Evolutionary conservation across 2,113 vertebrate species (phyloP).

Genomic region (Rhagologus leucostigma): DNA sequence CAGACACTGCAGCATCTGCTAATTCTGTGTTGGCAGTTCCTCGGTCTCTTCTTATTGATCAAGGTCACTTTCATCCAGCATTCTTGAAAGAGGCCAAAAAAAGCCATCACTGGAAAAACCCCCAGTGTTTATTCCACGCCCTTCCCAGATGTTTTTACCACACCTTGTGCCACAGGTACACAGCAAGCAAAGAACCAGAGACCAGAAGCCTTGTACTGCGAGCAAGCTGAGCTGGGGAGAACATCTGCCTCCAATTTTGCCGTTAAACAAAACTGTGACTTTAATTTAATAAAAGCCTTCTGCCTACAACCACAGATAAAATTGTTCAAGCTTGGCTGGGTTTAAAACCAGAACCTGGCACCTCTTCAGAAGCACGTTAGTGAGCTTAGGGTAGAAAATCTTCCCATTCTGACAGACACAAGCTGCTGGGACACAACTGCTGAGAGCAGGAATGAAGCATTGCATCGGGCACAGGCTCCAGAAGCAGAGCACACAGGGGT

Average conservation of each 20-base stretch:
- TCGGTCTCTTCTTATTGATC: background rate
- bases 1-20: background rate
- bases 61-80: background rate
- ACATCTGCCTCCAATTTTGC: background rate
- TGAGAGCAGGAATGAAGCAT: background rate
- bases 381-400: background rate
- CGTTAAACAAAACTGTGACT: background rate
- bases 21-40: background rate
- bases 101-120: background rate
- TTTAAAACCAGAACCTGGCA: conserved; percentile 32
- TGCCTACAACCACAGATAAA: conserved; percentile 5
- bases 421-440: background rate
- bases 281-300: conserved; percentile 39
- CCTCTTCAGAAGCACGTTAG: background rate
- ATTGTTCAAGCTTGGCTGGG: conserved; percentile 5
- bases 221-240: background rate
- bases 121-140: background rate
- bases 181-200: background rate
- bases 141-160: background rate
- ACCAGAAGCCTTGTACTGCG: background rate
- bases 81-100: background rate
- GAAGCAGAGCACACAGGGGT: background rate
- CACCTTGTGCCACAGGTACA: background rate
- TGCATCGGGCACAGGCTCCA: background rate
- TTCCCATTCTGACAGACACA: background rate